Base-by-base conservation (phyloP, 2,888 invertebrate genomes). In the Nephrotoma flavescens region DNA sequence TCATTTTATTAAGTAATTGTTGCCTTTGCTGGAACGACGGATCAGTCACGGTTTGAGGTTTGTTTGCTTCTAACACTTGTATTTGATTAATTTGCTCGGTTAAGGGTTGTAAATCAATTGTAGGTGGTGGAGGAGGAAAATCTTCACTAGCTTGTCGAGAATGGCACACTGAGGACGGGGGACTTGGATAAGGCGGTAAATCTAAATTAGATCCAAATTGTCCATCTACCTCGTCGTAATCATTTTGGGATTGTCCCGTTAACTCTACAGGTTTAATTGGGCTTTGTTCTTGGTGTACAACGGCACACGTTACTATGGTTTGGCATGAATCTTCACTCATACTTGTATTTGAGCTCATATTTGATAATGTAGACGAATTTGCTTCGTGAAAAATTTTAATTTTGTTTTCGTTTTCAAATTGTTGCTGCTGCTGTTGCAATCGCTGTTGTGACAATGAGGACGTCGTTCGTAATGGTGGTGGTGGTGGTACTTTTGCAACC, bases 111-210 rank as follows among this genome's bases (percentile, higher is more conserved):
- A 95, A 92, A 88, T 96, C 95, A 85, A 96, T 93, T 0, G 95
- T 95, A 0, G 96, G 95, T 0, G 97, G 97, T n/a, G 96, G 96
- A 5, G 97, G 97, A 86, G 97, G 97, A 89, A 97, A 97, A 89
- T 97, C 97, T 91, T 97, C 97, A 90, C 97, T 97, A 0, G 96
- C 94, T 91, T 97, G 97, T 86, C 97, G 92, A 1, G 97, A 97
- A 91, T 97, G 97, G 87, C 95, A 94, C 0, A 94, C 95, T 0
- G 96, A 96, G 88, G 94, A 94, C 88, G 95, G 93, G 1, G 96
- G 96, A 89, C 95, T 95, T 1, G 96, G 96, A 90, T 97, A 97
- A 0, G 97, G 97, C 0, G 97, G 97, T 87, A 95, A 90, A 86
- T 95, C 95, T 42, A 93, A 89, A 47, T 91, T 90, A 87, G 93